Conservation (phyloP, 2,888 invertebrate species). For the Temnothorax ravouxi region DNA sequence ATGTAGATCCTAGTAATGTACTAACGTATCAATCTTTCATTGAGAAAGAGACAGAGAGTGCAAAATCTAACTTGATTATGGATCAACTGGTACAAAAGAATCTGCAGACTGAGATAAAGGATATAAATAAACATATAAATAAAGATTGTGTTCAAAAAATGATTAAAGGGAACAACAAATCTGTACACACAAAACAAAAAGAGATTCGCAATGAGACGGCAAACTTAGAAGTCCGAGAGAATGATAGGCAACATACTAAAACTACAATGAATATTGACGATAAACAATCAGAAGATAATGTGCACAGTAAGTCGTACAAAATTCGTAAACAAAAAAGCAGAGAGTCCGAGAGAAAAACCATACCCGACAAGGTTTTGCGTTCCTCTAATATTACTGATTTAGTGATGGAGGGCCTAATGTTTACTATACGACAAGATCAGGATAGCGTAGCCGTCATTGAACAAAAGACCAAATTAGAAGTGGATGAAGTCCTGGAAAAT, state of each 20-base stretch:
- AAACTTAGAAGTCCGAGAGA: neutral
- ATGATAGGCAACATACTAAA: neutral
- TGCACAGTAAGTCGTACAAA: neutral
- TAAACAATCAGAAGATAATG: neutral
- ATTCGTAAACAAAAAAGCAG: conserved; percentile 38
- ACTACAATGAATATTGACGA: neutral
- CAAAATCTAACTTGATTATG: neutral
- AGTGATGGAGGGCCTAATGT: conserved; percentile 86
- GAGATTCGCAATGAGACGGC: neutral
- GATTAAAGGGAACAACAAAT: neutral
- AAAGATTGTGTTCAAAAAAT: neutral
- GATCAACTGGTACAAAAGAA: neutral
- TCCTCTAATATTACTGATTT: conserved; percentile 84
- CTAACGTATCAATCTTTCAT: conserved; percentile 82
- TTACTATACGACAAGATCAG: conserved; percentile 83
- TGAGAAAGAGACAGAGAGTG: conserved; percentile 80
- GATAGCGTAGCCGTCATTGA: conserved; percentile 83
- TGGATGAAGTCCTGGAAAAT: conserved; percentile 85
- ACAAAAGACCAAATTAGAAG: conserved; percentile 83
- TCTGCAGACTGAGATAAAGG: neutral
- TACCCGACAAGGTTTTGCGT: conserved; percentile 66
- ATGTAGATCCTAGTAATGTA: conserved; percentile 74
- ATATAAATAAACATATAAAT: conserved; percentile 7
- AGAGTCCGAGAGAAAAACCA: conserved; percentile 39
- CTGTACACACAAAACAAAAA: neutral